These are phyloP conservation scores for Anoplolepis gracilipes DNA, from an alignment of 1,140 invertebrate genomes.

Conservation along the genomic window DNA sequence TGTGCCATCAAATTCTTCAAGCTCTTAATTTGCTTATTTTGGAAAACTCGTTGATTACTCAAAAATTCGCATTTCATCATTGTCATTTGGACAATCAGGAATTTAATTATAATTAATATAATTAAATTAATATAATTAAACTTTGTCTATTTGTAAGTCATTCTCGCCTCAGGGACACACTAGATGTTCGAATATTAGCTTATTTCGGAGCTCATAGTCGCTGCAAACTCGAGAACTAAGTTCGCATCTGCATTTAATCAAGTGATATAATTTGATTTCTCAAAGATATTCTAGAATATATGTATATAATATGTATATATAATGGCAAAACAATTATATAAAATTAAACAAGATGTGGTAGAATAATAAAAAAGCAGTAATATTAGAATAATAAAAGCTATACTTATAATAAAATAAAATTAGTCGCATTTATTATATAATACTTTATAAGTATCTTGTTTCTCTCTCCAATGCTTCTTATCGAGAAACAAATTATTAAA, in stretches of 20 bases:
- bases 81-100: background rate
- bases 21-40: background rate
- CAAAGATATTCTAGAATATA: constrained; percentile 1
- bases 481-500: background rate
- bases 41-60: background rate
- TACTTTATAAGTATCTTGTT: background rate
- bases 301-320: background rate
- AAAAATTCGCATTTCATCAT: background rate
- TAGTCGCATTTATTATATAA: background rate
- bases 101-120: constrained; percentile 17
- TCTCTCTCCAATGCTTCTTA: background rate
- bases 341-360: background rate
- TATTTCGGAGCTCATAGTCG: constrained; percentile 32
- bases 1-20: background rate
- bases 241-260: constrained; percentile 21
- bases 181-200: background rate
- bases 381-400: background rate
- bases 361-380: background rate
- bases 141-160: constrained; percentile 4
- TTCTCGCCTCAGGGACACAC: background rate
- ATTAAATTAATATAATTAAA: no score
- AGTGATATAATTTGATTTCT: constrained; percentile 25
- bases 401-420: background rate
- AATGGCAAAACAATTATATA: background rate
- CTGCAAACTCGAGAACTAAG: constrained; percentile 17